Percentiles rank a stretch among this genome's conserved stretches.
Conservation (phyloP, 1,140 invertebrate species). For the Pseudoatta argentina region DNA sequence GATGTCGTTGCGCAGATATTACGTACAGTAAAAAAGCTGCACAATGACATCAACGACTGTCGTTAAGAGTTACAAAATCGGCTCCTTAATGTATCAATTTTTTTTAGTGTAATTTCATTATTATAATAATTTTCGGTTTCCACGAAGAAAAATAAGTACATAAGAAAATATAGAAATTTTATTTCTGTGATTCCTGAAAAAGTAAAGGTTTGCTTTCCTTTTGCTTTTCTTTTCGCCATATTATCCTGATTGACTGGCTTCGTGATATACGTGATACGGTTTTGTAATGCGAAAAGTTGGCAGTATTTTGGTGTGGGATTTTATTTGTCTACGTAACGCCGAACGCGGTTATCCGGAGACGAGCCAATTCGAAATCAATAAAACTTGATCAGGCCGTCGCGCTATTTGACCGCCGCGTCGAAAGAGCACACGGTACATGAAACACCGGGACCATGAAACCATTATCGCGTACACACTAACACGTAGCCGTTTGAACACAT, state of each 20-base stretch:
- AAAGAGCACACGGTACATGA: slow-evolving; percentile 29
- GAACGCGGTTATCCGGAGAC: slow-evolving; percentile 43
- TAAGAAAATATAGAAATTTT: no score
- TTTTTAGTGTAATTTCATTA: no score
- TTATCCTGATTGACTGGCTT: neutral
- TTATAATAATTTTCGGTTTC: no score
- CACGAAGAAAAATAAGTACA: no score
- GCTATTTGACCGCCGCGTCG: slow-evolving; percentile 41
- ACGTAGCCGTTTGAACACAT: no score
- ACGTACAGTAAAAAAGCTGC: no score
- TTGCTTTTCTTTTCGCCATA: neutral
- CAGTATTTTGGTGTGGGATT: slow-evolving; percentile 14
- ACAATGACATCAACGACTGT: no score
- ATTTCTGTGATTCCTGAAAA: no score
- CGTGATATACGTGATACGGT: neutral
- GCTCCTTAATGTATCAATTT: no score
- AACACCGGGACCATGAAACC: slow-evolving; percentile 31
- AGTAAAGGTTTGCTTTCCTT: no score
- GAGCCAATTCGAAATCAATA: slow-evolving; percentile 59
- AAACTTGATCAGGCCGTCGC: slow-evolving; percentile 57
- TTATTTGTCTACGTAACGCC: slow-evolving; percentile 51
- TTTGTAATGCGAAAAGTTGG: slow-evolving; percentile 18
- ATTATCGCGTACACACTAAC: slow-evolving; percentile 19
- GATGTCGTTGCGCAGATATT: no score
- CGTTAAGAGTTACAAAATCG: no score